Evolutionary conservation across 1,140 invertebrate species (phyloP), one percentile per base, ranked within the genome.

Genomic region (Polypedilum pembai): DNA sequence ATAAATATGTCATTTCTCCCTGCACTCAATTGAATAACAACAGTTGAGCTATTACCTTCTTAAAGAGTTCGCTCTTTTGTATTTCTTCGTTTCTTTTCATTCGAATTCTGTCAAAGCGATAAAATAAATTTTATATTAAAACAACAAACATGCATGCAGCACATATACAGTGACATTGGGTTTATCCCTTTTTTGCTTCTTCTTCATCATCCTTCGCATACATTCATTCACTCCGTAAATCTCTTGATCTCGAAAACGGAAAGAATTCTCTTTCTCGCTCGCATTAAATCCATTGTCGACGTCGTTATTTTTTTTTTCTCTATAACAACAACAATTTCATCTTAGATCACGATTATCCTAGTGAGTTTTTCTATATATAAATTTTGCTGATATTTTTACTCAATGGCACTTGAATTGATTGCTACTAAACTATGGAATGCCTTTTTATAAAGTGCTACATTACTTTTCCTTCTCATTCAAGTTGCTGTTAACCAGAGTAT

Each of bases 241-340:
- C 65, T 69, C 65, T 69, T 69, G 65, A 69, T 69, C 65, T 69
- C 65, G 65, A 69, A 8, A 20, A n/a, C n/a, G 41, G 8, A 56
- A 56, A n/a, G 45, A 56, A 56, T 56, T n/a, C n/a, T 56, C 15
- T 56, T 56, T n/a, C 45, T 56, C 15, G 2, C 45, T 56, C n/a
- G 45, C n/a, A 12, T 15, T 17, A 69, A 69, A 69, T 69, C 65
- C 65, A 69, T 69, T 69, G 65, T 69, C 65, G 65, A 8, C 65
- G 10, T 69, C 20, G 8, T 10, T 66, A 17, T 69, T 56, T 56
- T 15, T 15, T 45, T 45, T 56, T 56, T 56, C 24, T 33, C 24
- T 33, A 33, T 33, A 33, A 5, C 24, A 33, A 33, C 24, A 33
- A 33, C 5, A 33, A 33, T 33, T 33, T 5, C 24, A 33, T 33